These are phyloP conservation scores for Dunckerocampus dactyliophorus DNA, from an alignment of 2,113 vertebrate species.

Conservation along the genomic window DNA sequence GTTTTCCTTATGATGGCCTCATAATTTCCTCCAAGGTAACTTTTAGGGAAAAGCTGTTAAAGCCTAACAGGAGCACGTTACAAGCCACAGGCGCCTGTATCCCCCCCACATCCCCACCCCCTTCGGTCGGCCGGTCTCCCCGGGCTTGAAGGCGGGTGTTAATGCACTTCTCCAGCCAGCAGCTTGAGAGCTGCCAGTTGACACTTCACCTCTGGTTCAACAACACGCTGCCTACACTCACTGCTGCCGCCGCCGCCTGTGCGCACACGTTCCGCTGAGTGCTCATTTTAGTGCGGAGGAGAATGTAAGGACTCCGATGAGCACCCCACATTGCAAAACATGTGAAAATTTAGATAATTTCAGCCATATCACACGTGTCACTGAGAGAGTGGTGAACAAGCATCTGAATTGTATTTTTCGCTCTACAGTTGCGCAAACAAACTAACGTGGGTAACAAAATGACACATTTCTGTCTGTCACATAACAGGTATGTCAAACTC, in stretches of 20 bases:
- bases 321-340: not conserved
- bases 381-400: not conserved
- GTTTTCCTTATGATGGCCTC: not conserved
- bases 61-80: conserved; percentile 44
- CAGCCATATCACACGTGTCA: not conserved
- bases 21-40: conserved; percentile 43
- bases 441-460: too few relatives aligned
- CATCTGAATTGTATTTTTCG: not conserved
- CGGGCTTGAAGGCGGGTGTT: conserved; percentile 59
- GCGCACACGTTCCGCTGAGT: conserved; percentile 11
- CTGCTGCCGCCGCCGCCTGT: conserved; percentile 14
- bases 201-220: conserved; percentile 63
- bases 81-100: conserved; percentile 57
- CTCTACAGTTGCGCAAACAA: too few relatives aligned
- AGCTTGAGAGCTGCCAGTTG: conserved; percentile 56
- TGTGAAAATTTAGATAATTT: not conserved
- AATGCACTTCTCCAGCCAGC: conserved; percentile 64
- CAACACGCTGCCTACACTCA: conserved; percentile 51
- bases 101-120: conserved; percentile 8
- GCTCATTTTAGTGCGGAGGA: conserved; percentile 22
- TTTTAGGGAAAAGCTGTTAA: conserved; percentile 35
- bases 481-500: too few relatives aligned
- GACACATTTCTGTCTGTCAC: too few relatives aligned
- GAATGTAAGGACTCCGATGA: not conserved
- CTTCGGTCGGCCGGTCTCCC: conserved; percentile 32